Base-by-base conservation (phyloP, 2,888 invertebrate species). In the Acrocyrtus sp. region DNA sequence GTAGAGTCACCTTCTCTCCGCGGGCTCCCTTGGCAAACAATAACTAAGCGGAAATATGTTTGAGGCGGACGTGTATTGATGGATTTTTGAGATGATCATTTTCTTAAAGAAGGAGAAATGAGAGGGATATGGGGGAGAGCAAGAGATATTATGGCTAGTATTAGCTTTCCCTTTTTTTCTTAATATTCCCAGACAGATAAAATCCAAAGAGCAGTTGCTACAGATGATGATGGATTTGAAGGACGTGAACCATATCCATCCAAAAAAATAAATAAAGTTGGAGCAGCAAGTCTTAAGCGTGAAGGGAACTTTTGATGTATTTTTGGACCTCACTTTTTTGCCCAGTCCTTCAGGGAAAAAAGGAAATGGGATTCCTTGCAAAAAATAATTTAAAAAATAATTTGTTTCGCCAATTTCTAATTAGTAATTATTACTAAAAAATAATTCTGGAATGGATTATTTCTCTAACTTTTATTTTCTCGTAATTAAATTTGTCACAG, bases 141-240 rank as follows among this genome's bases (percentile, higher is more conserved):
- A 51, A 54, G n/a, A 29, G 21, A 22, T 19, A 29, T 50, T 22
- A 5, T 19, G 24, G 50, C n/a, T 50, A 50, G 6, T 5, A n/a
- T 50, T 50, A 10, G 12, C 50, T 50, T 22, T 50, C 19, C 5
- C 50, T n/a, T n/a, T n/a, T n/a, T n/a, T n/a, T n/a, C n/a, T n/a
- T n/a, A n/a, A n/a, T n/a, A n/a, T n/a, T 22, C 50, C 10, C 24
- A 22, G 50, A 50, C 21, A 45, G 39, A 39, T 6, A 10, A 21
- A 10, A 29, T 43, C 19, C 15, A 57, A 17, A 50, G 47, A 70
- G 27, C 70, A 70, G 63, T 65, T 72, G 72, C 34, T 53, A 24
- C 41, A 41, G 53, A 72, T 72, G 65, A 72, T 72, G 72, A 72
- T 72, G 66, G 72, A 72, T 72, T 66, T 72, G 72, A 54, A 56